phyloP scores from a whole-genome alignment of 2,888 invertebrate species.

The Tholera decimalis region DNA sequence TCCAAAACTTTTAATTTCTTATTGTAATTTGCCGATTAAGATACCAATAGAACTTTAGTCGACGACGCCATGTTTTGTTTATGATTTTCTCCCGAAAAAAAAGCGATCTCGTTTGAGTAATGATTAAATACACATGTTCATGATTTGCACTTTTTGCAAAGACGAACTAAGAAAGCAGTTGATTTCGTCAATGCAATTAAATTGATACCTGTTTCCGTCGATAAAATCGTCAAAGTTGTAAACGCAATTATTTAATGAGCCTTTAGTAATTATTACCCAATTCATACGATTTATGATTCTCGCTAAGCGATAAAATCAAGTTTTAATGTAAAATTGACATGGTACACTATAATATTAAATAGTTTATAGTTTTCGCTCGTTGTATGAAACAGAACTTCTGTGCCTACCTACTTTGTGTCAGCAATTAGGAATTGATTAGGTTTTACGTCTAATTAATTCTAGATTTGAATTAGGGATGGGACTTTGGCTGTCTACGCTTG shows the following conservation, averaged over 20 bases:
- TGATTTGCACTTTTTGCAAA: no score
- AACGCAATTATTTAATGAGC: constrained; percentile 13
- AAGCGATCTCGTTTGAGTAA: no score
- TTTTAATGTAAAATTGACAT: constrained; percentile 33
- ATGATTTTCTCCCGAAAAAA: no score
- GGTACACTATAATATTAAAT: constrained; percentile 25
- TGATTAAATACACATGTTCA: no score
- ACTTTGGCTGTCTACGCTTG: constrained; percentile 17
- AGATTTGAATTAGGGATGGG: constrained; percentile 25
- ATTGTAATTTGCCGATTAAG: no score
- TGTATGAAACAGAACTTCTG: background rate
- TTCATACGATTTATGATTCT: constrained; percentile 21
- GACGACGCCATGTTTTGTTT: no score
- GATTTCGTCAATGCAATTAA: no score
- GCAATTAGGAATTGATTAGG: constrained; percentile 47
- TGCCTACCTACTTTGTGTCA: background rate
- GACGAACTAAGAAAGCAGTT: no score
- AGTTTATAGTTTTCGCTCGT: background rate
- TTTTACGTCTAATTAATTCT: constrained; percentile 41
- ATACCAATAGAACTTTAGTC: no score
- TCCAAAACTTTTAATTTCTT: no score
- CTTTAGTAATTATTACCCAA: constrained; percentile 25
- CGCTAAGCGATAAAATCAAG: constrained; percentile 13
- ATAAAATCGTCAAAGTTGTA: background rate
- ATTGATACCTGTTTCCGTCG: no score